Conservation (phyloP, 2,888 invertebrate genomes). For the Lapara coniferarum region DNA sequence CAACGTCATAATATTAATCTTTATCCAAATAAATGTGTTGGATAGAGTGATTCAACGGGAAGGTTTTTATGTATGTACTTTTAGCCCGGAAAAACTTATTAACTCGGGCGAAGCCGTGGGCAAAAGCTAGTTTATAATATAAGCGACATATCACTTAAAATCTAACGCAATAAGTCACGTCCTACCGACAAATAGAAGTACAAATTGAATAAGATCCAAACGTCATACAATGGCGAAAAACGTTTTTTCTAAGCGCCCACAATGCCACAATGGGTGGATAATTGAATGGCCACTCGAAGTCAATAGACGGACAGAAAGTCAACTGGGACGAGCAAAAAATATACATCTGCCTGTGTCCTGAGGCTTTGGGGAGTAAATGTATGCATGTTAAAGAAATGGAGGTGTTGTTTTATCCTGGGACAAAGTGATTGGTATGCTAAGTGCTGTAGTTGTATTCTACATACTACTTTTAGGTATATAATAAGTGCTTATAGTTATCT, state of each 20-base stretch:
- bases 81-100: no score
- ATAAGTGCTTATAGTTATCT: no score
- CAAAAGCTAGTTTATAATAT: no score
- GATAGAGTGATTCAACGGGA: no score
- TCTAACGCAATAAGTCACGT: constrained; percentile 5
- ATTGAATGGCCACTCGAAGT: constrained; percentile 66
- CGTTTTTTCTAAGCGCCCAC: constrained; percentile 15
- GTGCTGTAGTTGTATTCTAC: no score
- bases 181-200: background rate
- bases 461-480: no score
- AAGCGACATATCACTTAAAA: background rate
- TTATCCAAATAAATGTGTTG: no score
- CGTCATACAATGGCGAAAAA: constrained; percentile 4
- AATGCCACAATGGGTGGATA: constrained; percentile 39
- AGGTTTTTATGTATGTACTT: no score
- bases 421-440: no score
- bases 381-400: constrained; percentile 32
- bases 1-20: no score
- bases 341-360: constrained; percentile 54
- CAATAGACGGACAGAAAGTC: constrained; percentile 41
- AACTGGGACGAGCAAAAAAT: constrained; percentile 50
- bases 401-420: background rate
- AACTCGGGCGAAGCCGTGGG: no score
- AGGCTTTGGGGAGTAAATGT: constrained; percentile 14
- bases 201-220: constrained; percentile 15